Percentiles rank a stretch among this genome's conserved stretches.
phyloP scores from a whole-genome alignment of 2,113 vertebrate species.

The Ondatra zibethicus region DNA sequence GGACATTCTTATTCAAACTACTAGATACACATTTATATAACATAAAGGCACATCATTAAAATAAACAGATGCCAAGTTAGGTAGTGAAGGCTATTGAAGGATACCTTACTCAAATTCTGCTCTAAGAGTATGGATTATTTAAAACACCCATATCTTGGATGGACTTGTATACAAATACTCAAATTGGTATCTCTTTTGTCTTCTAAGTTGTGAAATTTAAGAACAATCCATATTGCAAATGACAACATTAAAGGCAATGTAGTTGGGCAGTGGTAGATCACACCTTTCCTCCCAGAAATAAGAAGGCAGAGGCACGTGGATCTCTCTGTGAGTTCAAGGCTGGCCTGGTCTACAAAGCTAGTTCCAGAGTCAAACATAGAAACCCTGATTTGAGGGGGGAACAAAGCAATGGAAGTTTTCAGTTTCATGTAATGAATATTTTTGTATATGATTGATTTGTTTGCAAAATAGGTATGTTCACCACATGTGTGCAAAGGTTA shows the following conservation, averaged over 20 bases:
- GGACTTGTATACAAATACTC: background rate
- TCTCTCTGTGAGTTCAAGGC: too few relatives aligned
- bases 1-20: background rate
- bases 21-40: background rate
- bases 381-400: too few relatives aligned
- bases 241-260: background rate
- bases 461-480: background rate
- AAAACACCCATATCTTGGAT: background rate
- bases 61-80: background rate
- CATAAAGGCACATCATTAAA: background rate
- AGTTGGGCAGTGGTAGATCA: too few relatives aligned
- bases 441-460: background rate
- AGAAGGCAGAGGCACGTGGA: too few relatives aligned
- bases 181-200: background rate
- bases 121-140: background rate
- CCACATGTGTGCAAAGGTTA: background rate
- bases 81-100: background rate
- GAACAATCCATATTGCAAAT: background rate
- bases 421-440: background rate
- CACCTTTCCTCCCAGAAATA: too few relatives aligned
- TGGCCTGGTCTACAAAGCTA: too few relatives aligned
- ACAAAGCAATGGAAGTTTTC: background rate
- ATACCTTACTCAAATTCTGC: background rate
- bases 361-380: too few relatives aligned
- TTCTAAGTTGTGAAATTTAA: background rate